Conservation (phyloP, 2,797 vertebrate genomes). For the Sylvilagus floridanus region DNA sequence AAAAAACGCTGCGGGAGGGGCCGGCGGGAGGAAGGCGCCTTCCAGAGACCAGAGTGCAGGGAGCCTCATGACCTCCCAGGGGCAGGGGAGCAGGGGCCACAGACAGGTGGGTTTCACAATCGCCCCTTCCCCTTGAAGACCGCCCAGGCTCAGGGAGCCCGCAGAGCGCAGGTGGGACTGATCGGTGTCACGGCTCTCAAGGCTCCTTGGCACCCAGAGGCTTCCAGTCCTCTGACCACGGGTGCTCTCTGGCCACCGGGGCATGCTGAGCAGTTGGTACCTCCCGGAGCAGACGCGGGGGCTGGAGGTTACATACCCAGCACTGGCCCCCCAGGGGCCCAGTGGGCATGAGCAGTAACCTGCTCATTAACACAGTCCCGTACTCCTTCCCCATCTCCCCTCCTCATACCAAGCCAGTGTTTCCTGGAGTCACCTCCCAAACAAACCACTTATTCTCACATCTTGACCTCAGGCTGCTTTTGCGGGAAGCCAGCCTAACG, state of each 20-base stretch:
- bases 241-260: not conserved
- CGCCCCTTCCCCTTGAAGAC: not conserved
- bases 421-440: not conserved
- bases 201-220: not conserved
- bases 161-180: not conserved
- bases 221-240: not conserved
- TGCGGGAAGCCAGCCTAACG: not conserved
- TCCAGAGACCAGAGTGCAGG: not conserved
- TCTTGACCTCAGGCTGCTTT: not conserved
- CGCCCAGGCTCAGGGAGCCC: not conserved
- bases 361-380: not conserved
- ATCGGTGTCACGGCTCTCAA: not conserved
- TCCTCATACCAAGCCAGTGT: too few species aligned
- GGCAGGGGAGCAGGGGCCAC: rapidly evolving
- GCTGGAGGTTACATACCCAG: not conserved
- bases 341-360: not conserved
- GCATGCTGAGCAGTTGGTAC: rapidly evolving
- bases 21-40: rapidly evolving
- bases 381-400: not conserved
- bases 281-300: not conserved
- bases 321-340: not conserved
- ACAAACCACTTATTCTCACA: not conserved
- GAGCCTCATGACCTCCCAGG: not conserved
- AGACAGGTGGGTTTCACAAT: not conserved
- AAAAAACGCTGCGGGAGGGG: not conserved